Evolutionary conservation across 2,113 vertebrate genomes (phyloP).

Genomic region (Toxotes jaculatrix): DNA sequence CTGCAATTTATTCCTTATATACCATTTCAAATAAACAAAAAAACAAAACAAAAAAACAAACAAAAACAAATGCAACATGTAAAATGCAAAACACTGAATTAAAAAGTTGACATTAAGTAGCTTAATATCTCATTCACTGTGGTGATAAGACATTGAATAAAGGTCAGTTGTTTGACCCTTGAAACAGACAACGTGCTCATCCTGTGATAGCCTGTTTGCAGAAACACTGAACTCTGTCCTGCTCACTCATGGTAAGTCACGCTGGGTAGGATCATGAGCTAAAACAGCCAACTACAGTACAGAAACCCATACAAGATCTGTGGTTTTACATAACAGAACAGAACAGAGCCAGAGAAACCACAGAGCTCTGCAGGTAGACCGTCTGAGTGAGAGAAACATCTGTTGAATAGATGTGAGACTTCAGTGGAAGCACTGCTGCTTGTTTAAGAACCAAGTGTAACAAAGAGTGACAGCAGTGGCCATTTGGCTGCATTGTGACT

Average conservation of each 20-base stretch:
- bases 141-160: neutral
- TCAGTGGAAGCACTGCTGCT: conserved; percentile 30
- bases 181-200: neutral
- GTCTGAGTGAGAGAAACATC: conserved; percentile 61
- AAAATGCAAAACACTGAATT: neutral
- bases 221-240: conserved; percentile 3
- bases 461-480: conserved; percentile 57
- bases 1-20: neutral
- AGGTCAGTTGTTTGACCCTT: conserved; percentile 9
- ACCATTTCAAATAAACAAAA: neutral
- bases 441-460: conserved; percentile 61
- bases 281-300: neutral
- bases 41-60: no score
- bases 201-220: conserved; percentile 4
- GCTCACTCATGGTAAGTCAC: conserved; percentile 7
- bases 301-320: conserved; percentile 10
- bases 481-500: conserved; percentile 71
- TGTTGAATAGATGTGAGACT: conserved; percentile 47
- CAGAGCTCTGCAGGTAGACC: conserved; percentile 47
- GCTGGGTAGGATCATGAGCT: conserved; percentile 19
- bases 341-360: neutral
- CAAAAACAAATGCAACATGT: neutral
- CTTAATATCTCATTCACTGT: neutral
- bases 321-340: conserved; percentile 20
- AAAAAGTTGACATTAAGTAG: neutral